phyloP scores from a whole-genome alignment of 2,888 invertebrate species.

The Imbricaverruca yamaguchii region DNA sequence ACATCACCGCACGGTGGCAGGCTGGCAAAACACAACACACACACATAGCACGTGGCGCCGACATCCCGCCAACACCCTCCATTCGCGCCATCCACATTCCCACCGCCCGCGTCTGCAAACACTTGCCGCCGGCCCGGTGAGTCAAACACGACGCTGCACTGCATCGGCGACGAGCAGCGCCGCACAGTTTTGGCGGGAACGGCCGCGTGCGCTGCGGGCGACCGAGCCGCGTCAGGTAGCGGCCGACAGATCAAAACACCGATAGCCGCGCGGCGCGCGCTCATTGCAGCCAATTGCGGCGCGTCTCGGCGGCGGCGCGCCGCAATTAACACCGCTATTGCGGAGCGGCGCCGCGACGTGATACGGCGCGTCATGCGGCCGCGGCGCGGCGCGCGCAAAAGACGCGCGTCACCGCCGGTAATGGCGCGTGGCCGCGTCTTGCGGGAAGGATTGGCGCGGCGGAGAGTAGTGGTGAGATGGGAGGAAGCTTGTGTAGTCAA shows the following conservation, averaged over 20 bases:
- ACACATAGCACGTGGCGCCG: no score
- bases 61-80: no score
- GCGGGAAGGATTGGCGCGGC: not conserved
- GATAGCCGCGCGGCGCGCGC: not conserved
- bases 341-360: not conserved
- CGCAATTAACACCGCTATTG: not conserved
- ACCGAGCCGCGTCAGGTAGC: not conserved
- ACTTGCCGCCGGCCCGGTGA: no score
- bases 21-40: no score
- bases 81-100: no score
- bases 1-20: no score
- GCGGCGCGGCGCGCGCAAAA: constrained; percentile 7
- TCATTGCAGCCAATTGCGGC: not conserved
- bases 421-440: not conserved
- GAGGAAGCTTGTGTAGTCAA: no score
- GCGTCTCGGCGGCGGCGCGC: not conserved
- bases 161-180: not conserved
- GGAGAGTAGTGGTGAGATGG: no score
- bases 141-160: not conserved
- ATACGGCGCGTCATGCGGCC: not conserved
- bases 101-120: no score
- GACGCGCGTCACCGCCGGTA: constrained; percentile 11
- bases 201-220: no score
- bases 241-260: not conserved
- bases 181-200: no score